Evolutionary conservation across 2,797 vertebrate species (phyloP), one percentile per base, ranked within the genome.

Genomic region (Meda fulgida): DNA sequence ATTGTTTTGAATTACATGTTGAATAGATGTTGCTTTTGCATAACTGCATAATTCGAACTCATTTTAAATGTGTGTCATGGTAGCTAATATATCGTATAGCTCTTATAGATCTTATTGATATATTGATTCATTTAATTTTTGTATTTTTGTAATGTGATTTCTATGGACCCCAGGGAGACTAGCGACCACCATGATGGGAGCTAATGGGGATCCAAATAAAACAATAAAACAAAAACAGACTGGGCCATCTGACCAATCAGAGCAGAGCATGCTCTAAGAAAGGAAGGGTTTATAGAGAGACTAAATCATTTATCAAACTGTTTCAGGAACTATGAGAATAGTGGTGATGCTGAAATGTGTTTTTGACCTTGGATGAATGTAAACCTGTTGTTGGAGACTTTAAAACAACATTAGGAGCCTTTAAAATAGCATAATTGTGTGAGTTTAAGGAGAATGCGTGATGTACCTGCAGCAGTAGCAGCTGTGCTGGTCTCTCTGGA

Each of bases 401-500:
- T 26, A 16, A 31, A 31, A 31, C 6, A 7, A 31, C 13, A 26
- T 60, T 4, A 26, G 14, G 60, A 7, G 5, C 6, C 0, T 65
- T 7, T 31, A 31, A 29, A 65, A 65, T 0, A 31, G 60, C 14
- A 31, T 1, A 18, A 16, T 7, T 7, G 26, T 2, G 60, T 13
- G 1, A 1, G 6, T 18, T 16, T 65, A 38, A 38, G 34, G 7
- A 48, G 34, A 29, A 53, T 34, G 46, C 1, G 19, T 58, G 73
- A 2, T 85, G 55, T 58, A 99, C 98, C 97, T 99, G 97, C 51
- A 99, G 93, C 31, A 99, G 95, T 40, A 98, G 93, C 78, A 99
- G 93, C 93, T 99, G 98, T 69, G 97, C 97, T 0, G 98, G 98
- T 87, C 98, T 95, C 92, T 99, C 98, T 0, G 98, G 98, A 75